phyloP scores from a whole-genome alignment of 1,140 invertebrate genomes.

The Sinonovacula constricta region DNA sequence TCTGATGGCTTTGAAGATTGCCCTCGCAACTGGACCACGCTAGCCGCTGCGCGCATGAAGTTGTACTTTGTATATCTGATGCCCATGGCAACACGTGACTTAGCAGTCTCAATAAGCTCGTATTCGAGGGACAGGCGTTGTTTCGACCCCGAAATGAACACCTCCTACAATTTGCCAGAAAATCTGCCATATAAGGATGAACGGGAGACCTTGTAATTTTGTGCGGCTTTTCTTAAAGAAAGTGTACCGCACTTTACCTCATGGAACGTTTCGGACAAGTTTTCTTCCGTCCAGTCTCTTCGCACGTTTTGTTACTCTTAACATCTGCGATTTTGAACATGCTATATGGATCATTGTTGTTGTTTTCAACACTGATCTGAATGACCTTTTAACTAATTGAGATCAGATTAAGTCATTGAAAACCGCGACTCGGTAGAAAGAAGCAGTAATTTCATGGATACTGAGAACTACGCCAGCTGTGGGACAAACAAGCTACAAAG shows the following conservation, averaged over 20 bases:
- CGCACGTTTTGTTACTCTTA: not conserved
- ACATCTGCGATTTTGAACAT: not conserved
- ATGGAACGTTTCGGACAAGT: constrained; percentile 4
- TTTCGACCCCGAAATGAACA: constrained; percentile 7
- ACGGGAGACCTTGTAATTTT: constrained; percentile 8
- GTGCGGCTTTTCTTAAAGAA: constrained; percentile 2
- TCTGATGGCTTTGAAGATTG: not conserved
- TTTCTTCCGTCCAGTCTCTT: not conserved
- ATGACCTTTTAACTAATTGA: not conserved
- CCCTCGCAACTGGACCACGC: not conserved
- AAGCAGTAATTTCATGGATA: not conserved
- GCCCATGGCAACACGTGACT: not conserved
- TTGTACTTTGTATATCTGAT: constrained; percentile 22
- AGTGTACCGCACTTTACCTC: constrained; percentile 7
- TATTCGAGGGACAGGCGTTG: not conserved
- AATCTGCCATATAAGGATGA: constrained; percentile 28
- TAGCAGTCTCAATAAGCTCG: constrained; percentile 18
- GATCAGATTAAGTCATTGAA: not conserved
- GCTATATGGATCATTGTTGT: not conserved
- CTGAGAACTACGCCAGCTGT: not conserved
- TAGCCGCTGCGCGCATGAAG: constrained; percentile 4
- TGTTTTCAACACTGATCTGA: not conserved
- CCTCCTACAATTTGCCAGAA: not conserved
- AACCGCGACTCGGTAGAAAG: not conserved
- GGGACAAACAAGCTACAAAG: not conserved